Evolutionary conservation across 2,113 vertebrate species (phyloP), one percentile per base, ranked within the genome.

Genomic region (Ctenomys sociabilis): DNA sequence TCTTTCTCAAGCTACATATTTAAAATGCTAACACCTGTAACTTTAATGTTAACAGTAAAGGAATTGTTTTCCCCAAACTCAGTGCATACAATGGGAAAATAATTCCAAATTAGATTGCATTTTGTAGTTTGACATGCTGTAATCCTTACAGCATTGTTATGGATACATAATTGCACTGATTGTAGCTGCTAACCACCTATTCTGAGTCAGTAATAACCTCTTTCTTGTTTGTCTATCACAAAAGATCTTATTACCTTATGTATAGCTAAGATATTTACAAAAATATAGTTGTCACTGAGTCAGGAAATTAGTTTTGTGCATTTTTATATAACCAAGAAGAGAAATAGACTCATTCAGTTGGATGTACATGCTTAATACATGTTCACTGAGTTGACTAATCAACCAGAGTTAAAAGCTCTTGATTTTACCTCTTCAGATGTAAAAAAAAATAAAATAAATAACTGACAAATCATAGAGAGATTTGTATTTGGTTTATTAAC

Each of bases 31-130:
- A 68, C 32, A 68, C 32, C 32, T n/a, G 19, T 16, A 80, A 45
- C 16, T 66, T 93, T 72, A 92, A 89, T 86, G 89, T 57, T 89
- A 86, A 90, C 30, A 92, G 8, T 70, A 54, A 22, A 80, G 92
- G 85, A 87, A 88, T 81, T 75, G 21, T 21, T 95, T 88, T 63
- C 21, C 63, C 12, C n/a, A 91, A 81, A 72, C 37, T 96, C 68
- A 93, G 88, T 70, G 40, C 26, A 59, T 40, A 81, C 49, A 72
- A 52, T 86, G 14, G 59, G 21, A 92, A 96, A 96, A 86, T 66
- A 93, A 82, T 73, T 2, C 43, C 40, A 4, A 77, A 83, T 93
- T 78, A 75, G 72, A 85, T 40, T 78, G 19, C 73, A 21, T 17
- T 95, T 93, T 94, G 26, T 8, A 68, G 2, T 90, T 91, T 45